A percentile compares a stretch with the other conserved stretches of the same genome.
Evolutionary conservation across 2,113 vertebrate species (phyloP).

Genomic region (Lamprotornis superbus): DNA sequence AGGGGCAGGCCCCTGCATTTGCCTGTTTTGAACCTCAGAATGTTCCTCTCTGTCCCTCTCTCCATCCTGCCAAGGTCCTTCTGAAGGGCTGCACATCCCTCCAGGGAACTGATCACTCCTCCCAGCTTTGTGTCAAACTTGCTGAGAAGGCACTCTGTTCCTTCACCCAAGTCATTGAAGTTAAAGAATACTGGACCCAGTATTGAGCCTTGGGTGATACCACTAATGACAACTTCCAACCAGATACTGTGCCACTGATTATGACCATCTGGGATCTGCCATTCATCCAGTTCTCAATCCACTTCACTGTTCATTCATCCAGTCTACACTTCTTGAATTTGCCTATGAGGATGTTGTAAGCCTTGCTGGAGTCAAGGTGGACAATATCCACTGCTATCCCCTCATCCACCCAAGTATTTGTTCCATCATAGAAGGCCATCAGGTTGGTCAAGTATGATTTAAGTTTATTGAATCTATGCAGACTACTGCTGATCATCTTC

Average conservation of each 20-base stretch:
- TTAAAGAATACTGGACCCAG: neutral
- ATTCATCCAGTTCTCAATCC: neutral
- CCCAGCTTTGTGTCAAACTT: neutral
- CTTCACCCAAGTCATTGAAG: neutral
- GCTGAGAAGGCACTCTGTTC: neutral
- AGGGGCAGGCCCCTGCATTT: neutral
- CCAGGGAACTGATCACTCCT: accelerated
- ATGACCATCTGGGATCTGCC: neutral
- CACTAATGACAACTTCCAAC: neutral
- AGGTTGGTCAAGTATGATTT: neutral
- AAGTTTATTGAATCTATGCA: neutral
- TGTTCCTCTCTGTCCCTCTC: neutral
- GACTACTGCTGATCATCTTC: neutral
- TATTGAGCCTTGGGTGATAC: neutral
- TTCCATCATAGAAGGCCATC: neutral
- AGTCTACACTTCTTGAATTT: neutral
- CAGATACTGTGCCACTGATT: neutral
- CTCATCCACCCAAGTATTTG: neutral
- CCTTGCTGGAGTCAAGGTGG: neutral
- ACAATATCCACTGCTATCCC: neutral
- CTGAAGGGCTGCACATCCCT: neutral
- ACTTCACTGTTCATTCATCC: neutral
- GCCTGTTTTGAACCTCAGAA: neutral
- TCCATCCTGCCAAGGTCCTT: neutral
- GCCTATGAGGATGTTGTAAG: neutral